phyloP scores from a whole-genome alignment of 2,888 invertebrate species.

The Ornithoptera alexandrae region DNA sequence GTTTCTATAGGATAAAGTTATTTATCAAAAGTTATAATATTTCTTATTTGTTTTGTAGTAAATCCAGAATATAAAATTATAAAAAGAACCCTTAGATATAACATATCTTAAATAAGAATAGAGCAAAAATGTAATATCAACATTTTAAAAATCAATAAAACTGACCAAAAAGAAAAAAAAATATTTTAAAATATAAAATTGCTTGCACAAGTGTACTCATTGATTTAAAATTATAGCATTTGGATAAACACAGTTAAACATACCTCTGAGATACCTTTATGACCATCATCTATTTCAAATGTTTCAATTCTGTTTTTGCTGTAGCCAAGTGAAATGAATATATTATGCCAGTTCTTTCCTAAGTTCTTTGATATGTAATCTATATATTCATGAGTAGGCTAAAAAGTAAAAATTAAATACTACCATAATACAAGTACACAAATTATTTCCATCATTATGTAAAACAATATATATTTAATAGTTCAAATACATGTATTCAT shows the following conservation, averaged over 20 bases:
- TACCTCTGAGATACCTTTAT: slow-evolving; percentile 81
- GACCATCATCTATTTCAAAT: slow-evolving; percentile 66
- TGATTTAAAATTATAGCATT: not conserved
- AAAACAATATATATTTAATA: no score
- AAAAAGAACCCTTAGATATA: no score
- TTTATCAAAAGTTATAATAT: not conserved
- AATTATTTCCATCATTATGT: not conserved
- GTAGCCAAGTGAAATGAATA: slow-evolving; percentile 78
- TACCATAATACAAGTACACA: not conserved
- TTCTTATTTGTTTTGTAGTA: no score
- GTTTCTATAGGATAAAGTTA: not conserved
- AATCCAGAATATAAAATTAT: no score
- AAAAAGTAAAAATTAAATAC: slow-evolving; percentile 37
- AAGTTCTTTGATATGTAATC: slow-evolving; percentile 80
- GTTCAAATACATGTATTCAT: no score
- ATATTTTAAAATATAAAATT: no score
- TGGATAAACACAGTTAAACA: slow-evolving; percentile 22
- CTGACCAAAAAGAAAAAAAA: not conserved
- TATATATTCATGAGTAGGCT: slow-evolving; percentile 76
- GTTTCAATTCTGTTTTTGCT: slow-evolving; percentile 82
- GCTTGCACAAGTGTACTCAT: not conserved
- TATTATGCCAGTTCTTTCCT: slow-evolving; percentile 80
- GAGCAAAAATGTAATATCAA: no score
- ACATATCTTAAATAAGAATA: no score
- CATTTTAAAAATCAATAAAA: not conserved